A percentile compares a stretch with the other conserved stretches of the same genome.
phyloP scores from a whole-genome alignment of 2,888 invertebrate species.

The Apeira syringaria region DNA sequence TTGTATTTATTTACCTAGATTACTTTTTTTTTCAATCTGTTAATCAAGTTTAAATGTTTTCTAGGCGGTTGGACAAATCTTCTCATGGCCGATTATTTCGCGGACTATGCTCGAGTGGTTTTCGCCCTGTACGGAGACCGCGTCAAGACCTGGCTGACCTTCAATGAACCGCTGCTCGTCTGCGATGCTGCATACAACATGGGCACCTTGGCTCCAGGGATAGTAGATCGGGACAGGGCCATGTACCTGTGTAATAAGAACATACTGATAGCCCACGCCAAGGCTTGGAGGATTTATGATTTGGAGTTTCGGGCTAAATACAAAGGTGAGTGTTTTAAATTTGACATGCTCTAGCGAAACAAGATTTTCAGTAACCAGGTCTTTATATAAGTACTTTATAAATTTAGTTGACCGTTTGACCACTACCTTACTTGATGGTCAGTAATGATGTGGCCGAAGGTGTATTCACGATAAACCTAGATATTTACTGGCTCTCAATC shows the following conservation, averaged over 20 bases:
- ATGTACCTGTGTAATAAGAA: slow-evolving; percentile 70
- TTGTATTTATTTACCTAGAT: no score
- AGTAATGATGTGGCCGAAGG: no score
- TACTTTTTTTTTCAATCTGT: no score
- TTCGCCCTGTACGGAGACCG: slow-evolving; percentile 82
- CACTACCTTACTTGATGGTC: no score
- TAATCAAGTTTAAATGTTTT: no score
- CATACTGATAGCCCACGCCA: slow-evolving; percentile 85
- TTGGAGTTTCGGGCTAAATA: slow-evolving; percentile 50
- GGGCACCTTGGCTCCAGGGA: slow-evolving; percentile 19
- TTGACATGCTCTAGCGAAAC: no score
- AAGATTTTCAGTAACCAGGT: no score
- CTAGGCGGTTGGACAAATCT: slow-evolving; percentile 84
- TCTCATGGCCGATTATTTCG: slow-evolving; percentile 80
- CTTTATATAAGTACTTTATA: no score
- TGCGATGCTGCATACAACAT: slow-evolving; percentile 28
- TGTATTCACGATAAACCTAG: no score
- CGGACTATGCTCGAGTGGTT: slow-evolving; percentile 81
- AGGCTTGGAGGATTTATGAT: slow-evolving; percentile 81
- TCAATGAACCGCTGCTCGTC: slow-evolving; percentile 84
- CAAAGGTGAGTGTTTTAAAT: slow-evolving; percentile 27
- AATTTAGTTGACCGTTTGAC: no score
- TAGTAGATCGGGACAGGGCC: slow-evolving; percentile 16
- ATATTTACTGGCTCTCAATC: no score
- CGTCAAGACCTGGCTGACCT: slow-evolving; percentile 86